Conservation (phyloP, 2,888 invertebrate species). For the Linnaemya vulpina region DNA sequence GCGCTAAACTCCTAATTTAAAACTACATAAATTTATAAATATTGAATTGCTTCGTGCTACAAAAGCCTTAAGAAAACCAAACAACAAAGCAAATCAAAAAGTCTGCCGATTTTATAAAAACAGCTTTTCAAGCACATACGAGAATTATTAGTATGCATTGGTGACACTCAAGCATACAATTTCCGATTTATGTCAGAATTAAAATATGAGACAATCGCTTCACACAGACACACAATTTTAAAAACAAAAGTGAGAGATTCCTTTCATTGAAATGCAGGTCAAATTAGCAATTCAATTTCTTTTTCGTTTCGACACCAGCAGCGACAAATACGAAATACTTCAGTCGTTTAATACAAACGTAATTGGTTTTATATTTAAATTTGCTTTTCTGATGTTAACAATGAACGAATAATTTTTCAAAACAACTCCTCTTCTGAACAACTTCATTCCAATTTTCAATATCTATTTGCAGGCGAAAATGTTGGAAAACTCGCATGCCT, state of each 20-base stretch:
- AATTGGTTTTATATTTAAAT: conserved; percentile 38
- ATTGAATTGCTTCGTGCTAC: no score
- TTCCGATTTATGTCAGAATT: neutral
- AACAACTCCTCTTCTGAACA: neutral
- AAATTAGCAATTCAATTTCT: conserved; percentile 67
- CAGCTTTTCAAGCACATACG: neutral
- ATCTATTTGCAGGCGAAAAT: conserved; percentile 91
- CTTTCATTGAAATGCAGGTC: conserved; percentile 31
- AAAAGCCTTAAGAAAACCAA: neutral
- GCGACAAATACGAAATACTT: neutral
- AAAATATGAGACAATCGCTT: neutral
- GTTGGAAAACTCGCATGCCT: conserved; percentile 95
- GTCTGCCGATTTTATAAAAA: neutral
- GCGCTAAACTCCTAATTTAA: no score
- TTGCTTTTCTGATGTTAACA: conserved; percentile 9
- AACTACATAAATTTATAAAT: no score
- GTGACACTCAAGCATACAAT: neutral
- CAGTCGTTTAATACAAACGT: neutral
- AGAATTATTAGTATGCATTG: neutral
- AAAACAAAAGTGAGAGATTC: neutral
- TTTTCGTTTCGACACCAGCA: neutral
- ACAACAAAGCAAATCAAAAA: neutral
- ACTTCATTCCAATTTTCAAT: conserved; percentile 2
- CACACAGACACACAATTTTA: neutral
- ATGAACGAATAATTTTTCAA: neutral